Evolutionary conservation across 2,888 invertebrate genomes (phyloP), one percentile per base, ranked within the genome.

Genomic region (Ophion ellenae): DNA sequence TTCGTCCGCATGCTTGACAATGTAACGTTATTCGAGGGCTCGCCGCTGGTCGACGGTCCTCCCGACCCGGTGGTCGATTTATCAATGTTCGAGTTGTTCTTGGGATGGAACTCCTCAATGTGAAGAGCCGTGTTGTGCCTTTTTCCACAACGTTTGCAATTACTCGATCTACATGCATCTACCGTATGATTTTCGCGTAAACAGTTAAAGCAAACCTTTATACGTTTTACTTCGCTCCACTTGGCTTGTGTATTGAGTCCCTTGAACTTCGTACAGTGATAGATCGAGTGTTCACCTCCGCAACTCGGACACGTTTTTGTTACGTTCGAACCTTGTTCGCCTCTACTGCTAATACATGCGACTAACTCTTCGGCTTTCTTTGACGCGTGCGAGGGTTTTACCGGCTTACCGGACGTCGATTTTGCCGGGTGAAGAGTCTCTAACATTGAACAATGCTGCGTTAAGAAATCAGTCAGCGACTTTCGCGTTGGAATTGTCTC

Each of bases 251-350:
- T 85, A 17, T 11, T 80, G 10, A 69, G 36, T 40, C 75, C 80
- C 47, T 80, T 80, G 53, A 84, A 84, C n/a, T n/a, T 80, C 11
- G 69, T 36, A 11, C 84, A 84, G 59, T 84, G 84, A 80, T 80
- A 84, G 80, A 84, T 84, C 69, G 63, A 80, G 24, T 84, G 84
- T 28, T 82, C 40, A 57, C 71, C 81, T 66, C 47, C 24, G 69
- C 73, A 79, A 14, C 14, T 74, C 20, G 69, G 80, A 74, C 84
- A 84, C n/a, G 63, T 80, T 80, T 84, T 81, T 5, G 63, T 67
- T 14, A 75, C 64, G 53, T 81, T 45, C 61, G 61, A 61, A 24
- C 61, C 61, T 61, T 61, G 61, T 24, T 70, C 4, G 32, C 32
- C 32, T 32, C 1, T 32, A 32, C 32, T 32, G 32, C 32, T 32